Evolutionary conservation across 1,140 invertebrate genomes (phyloP), one percentile per base, ranked within the genome.

Genomic region (Varroa destructor): DNA sequence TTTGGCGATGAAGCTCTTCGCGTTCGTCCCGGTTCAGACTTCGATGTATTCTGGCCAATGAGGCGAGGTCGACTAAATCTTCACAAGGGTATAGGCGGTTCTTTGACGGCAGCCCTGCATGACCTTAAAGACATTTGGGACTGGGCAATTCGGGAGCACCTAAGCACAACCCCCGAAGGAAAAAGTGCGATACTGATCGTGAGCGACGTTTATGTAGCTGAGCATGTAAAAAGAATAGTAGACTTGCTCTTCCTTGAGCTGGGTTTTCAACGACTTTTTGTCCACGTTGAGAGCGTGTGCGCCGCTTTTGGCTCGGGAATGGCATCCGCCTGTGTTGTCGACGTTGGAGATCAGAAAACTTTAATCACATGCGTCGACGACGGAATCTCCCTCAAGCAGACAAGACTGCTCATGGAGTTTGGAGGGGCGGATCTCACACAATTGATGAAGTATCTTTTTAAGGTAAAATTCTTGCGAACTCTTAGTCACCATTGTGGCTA

Each of bases 331-430:
- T 96, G 93, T 83, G 91, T 97, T 14, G 88, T 97, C 6, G 93
- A 97, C 80, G 87, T 96, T 61, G 93, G 93, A 0, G 91, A 94
- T 78, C 89, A 94, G 79, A 96, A 97, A 82, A 94, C 90, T 1
- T 90, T 91, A 0, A 87, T 97, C 14, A 93, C 90, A 10, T 97
- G 93, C 82, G 91, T 96, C 1, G 93, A 97, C 81, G 93, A 97
- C 84, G 92, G 91, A 12, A 90, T 96, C 71, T 95, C 91, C 64
- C 89, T 93, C 77, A 85, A 87, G 77, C 87, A 88, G 70, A 93
- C 92, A 0, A 83, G 92, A 76, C 81, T 64, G 79, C 86, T 71
- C 84, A 79, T 94, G 81, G 88, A 91, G 74, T 94, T 92, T 79
- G 93, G 93, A 10, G 90, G 91, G 6, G 87, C 87, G 51, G 91